Evolutionary conservation across 2,113 vertebrate genomes (phyloP), one percentile per base, ranked within the genome.

Genomic region (Brienomyrus brachyistius): DNA sequence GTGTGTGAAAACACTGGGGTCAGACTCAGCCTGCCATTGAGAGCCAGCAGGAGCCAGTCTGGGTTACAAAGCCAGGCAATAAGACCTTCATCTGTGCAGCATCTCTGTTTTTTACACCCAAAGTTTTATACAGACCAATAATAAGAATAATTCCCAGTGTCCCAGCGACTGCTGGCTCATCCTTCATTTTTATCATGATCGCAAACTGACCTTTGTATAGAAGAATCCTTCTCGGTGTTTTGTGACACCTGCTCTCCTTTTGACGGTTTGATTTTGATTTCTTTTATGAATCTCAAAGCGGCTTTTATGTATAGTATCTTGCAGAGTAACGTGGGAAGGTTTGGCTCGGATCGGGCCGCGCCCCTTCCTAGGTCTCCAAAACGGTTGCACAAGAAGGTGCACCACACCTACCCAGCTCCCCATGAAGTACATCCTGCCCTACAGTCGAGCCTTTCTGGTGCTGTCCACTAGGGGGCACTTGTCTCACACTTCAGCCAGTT

Each of bases 311-410:
- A 92, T 89, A 74, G 88, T 90, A 70, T 92, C 86, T 92, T 91
- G 90, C 90, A 7, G 21, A 91, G 84, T 88, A 89, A 92, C 70
- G 92, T n/a, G 85, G 88, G 92, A 92, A 87, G 92, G 90, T 91
- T 89, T 88, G 70, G 83, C 74, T 89, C 35, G 92, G 91, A 94
- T 91, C 92, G 92, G 93, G 90, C 88, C 90, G 92, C 93, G 93
- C 93, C 91, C 94, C 92, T 95, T 95, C 93, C 94, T 94, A 89
- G 93, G 93, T 95, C 74, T 89, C 88, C 88, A 88, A 66, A 89
- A 31, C 4, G 1, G 17, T 83, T 83, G 52, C 91, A 94, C 92
- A 91, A 94, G 94, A 92, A 86, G 90, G 92, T 93, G 89, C 89
- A 89, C 13, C 85, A 47, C 11, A 86, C 3, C n/a, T 89, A 82